Base-by-base conservation (phyloP, 2,888 invertebrate species). In the Eupithecia exiguata region DNA sequence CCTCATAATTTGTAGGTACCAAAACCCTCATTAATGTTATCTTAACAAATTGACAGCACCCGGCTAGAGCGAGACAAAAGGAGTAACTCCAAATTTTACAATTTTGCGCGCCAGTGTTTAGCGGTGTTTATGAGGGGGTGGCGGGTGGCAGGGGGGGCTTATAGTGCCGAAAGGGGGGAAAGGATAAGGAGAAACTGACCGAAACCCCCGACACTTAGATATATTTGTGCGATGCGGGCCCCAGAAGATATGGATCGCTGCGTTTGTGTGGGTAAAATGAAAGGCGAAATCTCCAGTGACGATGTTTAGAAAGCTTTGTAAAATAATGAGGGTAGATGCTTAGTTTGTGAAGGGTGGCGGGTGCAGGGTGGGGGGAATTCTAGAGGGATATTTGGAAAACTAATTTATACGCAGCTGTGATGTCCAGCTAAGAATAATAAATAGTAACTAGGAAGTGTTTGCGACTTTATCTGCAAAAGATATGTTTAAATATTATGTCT, bases 71-170 rank as follows among this genome's bases (percentile, higher is more conserved):
- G 89, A 86, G 89, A 90, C 87, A 87, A 86, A 89, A 86, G 80
- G 80, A 81, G 81, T 83, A 87, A 83, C 84, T 83, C 84, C 86
- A 83, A 92, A 92, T 92, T 92, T 92, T 91, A 92, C 92, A 92
- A 93, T 93, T 93, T 91, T 87, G 91, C 88, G 79, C 87, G 86
- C 84, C 89, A 84, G 86, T 92, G 90, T 92, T 94, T 92, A 92
- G 90, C 88, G 84, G 86, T 92, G 92, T 93, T 93, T 93, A 93
- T 91, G 88, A 91, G 87, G 89, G 88, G 87, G 74, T 70, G 74
- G 79, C 73, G 79, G 82, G 83, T 80, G 68, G 63, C 79, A 76
- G 25, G 83, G 84, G 84, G 82, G 83, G 84, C 80, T 83, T 86
- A 89, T 92, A 93, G 92, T 92, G 91, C 85, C 85, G 87, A 88